These are phyloP conservation scores for Otus sunia DNA, from an alignment of 2,113 vertebrate species.

Conservation along the genomic window DNA sequence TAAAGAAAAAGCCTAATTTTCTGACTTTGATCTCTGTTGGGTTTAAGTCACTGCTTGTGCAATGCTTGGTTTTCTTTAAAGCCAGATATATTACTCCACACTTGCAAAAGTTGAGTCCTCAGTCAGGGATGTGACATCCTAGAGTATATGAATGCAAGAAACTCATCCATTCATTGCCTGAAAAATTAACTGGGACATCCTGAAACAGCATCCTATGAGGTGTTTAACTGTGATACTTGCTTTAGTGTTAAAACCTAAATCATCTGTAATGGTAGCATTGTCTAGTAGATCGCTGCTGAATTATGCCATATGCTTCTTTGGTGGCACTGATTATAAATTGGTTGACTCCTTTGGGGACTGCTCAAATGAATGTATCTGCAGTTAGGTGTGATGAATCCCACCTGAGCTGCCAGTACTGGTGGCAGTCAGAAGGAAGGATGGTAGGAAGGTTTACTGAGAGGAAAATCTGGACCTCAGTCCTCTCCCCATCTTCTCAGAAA, in stretches of 20 bases:
- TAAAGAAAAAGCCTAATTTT: background rate
- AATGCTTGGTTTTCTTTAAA: background rate
- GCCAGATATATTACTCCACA: background rate
- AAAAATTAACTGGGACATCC: background rate
- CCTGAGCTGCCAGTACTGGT: background rate
- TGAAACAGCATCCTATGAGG: background rate
- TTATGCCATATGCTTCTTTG: background rate
- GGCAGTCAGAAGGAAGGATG: background rate
- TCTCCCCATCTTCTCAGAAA: background rate
- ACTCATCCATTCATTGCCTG: background rate
- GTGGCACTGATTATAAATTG: background rate
- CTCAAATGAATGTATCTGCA: background rate
- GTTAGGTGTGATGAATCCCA: background rate
- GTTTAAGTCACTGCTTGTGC: background rate
- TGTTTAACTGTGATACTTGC: background rate
- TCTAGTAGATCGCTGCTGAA: background rate
- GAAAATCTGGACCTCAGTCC: background rate
- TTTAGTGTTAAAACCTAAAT: background rate
- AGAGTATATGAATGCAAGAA: background rate
- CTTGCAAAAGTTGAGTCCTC: background rate
- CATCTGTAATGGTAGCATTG: background rate
- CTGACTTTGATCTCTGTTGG: background rate
- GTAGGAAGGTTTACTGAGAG: background rate
- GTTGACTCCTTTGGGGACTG: background rate
- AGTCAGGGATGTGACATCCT: background rate